Evolutionary conservation across 2,888 invertebrate genomes (phyloP).

Genomic region (Rosalia funebris): DNA sequence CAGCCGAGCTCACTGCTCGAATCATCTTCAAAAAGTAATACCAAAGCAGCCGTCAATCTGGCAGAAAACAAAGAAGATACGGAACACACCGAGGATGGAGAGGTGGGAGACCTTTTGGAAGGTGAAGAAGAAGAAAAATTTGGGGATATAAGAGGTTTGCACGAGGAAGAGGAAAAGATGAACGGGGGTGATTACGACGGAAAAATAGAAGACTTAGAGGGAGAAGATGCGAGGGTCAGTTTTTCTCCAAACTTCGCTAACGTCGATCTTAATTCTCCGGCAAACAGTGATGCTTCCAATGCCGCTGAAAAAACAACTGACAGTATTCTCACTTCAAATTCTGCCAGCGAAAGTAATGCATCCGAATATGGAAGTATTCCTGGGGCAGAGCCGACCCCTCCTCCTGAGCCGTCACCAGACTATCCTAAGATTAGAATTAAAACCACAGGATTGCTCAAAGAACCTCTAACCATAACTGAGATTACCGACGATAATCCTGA

Average conservation of each 20-base stretch:
- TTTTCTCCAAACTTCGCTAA: conserved; percentile 56
- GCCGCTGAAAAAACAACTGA: conserved; percentile 34
- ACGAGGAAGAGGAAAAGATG: conserved; percentile 27
- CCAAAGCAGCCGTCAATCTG: conserved; percentile 37
- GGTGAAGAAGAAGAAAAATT: conserved; percentile 13
- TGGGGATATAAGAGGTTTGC: neutral
- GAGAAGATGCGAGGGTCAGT: conserved; percentile 52
- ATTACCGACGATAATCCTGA: conserved; percentile 60
- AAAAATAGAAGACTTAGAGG: conserved; percentile 6
- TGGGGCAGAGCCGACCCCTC: conserved; percentile 59
- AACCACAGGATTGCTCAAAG: conserved; percentile 58
- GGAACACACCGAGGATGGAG: conserved; percentile 8
- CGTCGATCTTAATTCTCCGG: conserved; percentile 25
- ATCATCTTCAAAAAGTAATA: conserved; percentile 3
- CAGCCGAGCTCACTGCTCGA: conserved; percentile 22
- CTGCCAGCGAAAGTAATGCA: conserved; percentile 37
- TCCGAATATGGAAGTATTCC: conserved; percentile 55
- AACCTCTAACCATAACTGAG: conserved; percentile 57
- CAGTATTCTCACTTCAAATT: conserved; percentile 27
- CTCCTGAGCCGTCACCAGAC: conserved; percentile 56
- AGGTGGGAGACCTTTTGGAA: conserved; percentile 15
- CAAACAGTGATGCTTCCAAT: conserved; percentile 30
- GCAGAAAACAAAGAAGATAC: conserved; percentile 38
- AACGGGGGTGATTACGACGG: conserved; percentile 24
- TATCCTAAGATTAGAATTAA: conserved; percentile 62